Percentiles rank a stretch among this genome's conserved stretches.
phyloP scores from a whole-genome alignment of 2,888 invertebrate genomes.

The Phrixothrix hirtus region DNA sequence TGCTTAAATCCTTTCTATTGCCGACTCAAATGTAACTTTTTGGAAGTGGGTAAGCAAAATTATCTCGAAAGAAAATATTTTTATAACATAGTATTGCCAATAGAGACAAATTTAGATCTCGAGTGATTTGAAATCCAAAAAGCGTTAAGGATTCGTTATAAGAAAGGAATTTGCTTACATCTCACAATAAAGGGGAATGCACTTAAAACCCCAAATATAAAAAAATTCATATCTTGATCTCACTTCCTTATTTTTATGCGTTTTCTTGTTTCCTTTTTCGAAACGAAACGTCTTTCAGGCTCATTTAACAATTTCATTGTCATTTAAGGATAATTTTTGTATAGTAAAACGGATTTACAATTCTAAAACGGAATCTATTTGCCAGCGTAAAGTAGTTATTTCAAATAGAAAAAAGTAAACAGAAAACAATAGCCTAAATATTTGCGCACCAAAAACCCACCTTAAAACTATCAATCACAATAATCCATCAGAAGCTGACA shows the following conservation, averaged over 20 bases:
- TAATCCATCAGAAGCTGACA: slow-evolving; percentile 13
- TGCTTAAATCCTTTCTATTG: too few species aligned
- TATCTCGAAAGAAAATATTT: too few species aligned
- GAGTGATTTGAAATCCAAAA: background rate
- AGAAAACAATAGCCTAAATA: slow-evolving; percentile 8
- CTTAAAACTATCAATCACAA: slow-evolving; percentile 16
- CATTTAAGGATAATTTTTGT: slow-evolving; percentile 15
- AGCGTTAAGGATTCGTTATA: too few species aligned
- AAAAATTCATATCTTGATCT: slow-evolving; percentile 20
- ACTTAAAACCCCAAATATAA: too few species aligned
- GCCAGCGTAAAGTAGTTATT: background rate
- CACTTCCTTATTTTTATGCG: slow-evolving; percentile 13
- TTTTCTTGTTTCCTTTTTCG: slow-evolving; percentile 19
- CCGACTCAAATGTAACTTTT: background rate
- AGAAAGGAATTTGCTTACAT: too few species aligned
- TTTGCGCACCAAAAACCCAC: slow-evolving; percentile 14
- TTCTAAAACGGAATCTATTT: slow-evolving; percentile 2
- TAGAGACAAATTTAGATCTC: too few species aligned
- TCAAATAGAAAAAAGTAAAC: background rate
- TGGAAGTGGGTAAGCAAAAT: background rate
- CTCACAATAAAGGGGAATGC: too few species aligned
- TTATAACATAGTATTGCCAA: too few species aligned
- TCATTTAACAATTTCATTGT: slow-evolving; percentile 28
- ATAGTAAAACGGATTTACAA: slow-evolving; percentile 7
- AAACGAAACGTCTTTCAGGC: slow-evolving; percentile 18